Percentiles rank a stretch among this genome's conserved stretches.
Evolutionary conservation across 2,888 invertebrate species (phyloP).

Genomic region (Pollenia griseotomentosa): DNA sequence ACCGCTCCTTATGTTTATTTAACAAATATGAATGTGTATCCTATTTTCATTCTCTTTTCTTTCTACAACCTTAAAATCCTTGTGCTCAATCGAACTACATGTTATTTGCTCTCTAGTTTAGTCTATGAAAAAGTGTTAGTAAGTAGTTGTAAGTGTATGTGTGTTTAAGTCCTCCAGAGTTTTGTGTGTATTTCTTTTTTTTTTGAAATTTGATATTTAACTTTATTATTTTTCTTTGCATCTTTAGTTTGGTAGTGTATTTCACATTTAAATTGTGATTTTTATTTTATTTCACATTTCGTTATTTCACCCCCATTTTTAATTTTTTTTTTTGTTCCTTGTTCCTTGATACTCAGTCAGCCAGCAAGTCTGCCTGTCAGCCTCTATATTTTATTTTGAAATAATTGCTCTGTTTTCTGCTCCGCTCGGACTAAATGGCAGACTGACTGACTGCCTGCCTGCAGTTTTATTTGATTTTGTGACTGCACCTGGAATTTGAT

Average conservation of each 20-base stretch:
- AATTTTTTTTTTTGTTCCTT: neutral
- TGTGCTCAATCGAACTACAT: slow-evolving; percentile 24
- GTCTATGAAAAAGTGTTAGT: slow-evolving; percentile 1
- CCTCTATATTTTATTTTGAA: slow-evolving; percentile 63
- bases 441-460: slow-evolving; percentile 66
- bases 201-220: slow-evolving; percentile 71
- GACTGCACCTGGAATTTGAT: slow-evolving; percentile 77
- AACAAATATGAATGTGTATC: slow-evolving; percentile 33
- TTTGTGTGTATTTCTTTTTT: neutral
- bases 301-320: slow-evolving; percentile 66
- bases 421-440: slow-evolving; percentile 12
- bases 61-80: slow-evolving; percentile 43
- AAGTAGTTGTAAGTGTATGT: neutral
- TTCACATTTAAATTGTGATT: slow-evolving; percentile 69
- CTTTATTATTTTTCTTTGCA: slow-evolving; percentile 65
- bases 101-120: slow-evolving; percentile 44
- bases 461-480: slow-evolving; percentile 72
- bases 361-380: slow-evolving; percentile 49
- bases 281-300: slow-evolving; percentile 55
- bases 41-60: slow-evolving; percentile 47
- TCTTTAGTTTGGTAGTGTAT: slow-evolving; percentile 43
- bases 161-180: slow-evolving; percentile 47
- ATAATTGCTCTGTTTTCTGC: slow-evolving; percentile 52
- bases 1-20: slow-evolving; percentile 78
- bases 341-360: slow-evolving; percentile 33